Conservation (phyloP, 2,113 vertebrate genomes). For the Willisornis vidua region DNA sequence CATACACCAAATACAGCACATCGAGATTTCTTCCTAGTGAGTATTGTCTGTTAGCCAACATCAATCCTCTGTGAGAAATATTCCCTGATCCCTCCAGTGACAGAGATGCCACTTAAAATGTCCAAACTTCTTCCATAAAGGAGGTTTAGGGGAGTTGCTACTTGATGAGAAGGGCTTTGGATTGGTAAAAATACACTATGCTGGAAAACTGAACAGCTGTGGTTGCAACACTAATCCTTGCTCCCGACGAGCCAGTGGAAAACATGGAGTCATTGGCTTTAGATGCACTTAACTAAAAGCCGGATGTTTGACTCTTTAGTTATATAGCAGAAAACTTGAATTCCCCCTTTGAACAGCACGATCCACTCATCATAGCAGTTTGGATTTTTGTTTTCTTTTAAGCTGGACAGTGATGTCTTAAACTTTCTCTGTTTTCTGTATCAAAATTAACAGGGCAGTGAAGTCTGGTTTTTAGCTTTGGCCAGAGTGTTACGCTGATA, state of each 20-base stretch:
- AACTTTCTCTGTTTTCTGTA: constrained; percentile 64
- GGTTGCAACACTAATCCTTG: neutral
- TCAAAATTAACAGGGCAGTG: constrained; percentile 10
- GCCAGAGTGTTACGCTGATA: neutral
- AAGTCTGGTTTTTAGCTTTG: constrained; percentile 62
- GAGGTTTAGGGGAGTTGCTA: neutral
- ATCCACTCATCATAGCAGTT: neutral
- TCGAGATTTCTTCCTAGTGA: neutral
- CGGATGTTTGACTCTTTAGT: neutral
- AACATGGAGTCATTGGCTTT: neutral
- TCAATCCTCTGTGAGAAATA: rapidly evolving
- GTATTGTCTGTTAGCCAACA: neutral
- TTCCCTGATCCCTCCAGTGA: rapidly evolving
- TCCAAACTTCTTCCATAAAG: neutral
- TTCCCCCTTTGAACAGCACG: neutral
- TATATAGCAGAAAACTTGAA: neutral
- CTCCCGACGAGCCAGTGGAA: neutral
- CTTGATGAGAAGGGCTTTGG: neutral
- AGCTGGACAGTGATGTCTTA: neutral
- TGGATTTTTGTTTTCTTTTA: neutral
- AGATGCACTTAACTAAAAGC: neutral
- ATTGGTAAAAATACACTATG: neutral
- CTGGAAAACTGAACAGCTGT: neutral
- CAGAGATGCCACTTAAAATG: neutral
- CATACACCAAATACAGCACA: neutral